Percentiles rank a stretch among this genome's conserved stretches.
phyloP scores from a whole-genome alignment of 2,797 vertebrate genomes.

The Anniella stebbinsi region DNA sequence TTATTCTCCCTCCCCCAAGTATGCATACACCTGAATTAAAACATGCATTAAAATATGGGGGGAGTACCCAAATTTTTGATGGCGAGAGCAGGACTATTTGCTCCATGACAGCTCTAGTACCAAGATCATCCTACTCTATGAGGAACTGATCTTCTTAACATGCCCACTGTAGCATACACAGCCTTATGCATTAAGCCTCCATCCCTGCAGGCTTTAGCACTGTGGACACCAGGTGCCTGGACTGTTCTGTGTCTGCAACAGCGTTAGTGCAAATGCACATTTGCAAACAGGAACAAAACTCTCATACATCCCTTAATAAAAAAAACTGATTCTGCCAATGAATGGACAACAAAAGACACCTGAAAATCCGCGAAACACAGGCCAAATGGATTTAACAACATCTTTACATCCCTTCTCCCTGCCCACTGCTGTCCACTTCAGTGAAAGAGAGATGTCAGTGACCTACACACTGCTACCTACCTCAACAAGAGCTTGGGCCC shows the following conservation, averaged over 20 bases:
- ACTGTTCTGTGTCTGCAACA: not conserved
- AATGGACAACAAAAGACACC: too few relatives aligned
- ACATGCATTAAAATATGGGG: not conserved
- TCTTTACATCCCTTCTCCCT: too few relatives aligned
- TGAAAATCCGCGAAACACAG: too few relatives aligned
- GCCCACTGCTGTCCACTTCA: not conserved
- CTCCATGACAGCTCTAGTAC: not conserved
- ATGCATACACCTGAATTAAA: not conserved
- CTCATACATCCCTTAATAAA: too few relatives aligned
- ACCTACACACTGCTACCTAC: not conserved
- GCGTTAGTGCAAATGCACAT: too few relatives aligned
- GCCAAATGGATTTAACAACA: too few relatives aligned
- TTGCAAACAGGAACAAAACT: too few relatives aligned
- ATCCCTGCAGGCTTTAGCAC: not conserved
- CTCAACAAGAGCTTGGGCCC: not conserved
- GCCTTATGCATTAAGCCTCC: not conserved
- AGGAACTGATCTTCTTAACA: not conserved
- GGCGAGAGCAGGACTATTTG: not conserved
- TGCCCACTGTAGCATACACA: not conserved
- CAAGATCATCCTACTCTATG: too few relatives aligned
- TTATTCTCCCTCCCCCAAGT: not conserved
- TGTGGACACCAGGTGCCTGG: not conserved
- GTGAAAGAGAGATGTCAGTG: not conserved
- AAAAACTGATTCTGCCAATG: too few relatives aligned
- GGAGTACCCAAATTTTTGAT: not conserved